A percentile compares a stretch with the other conserved stretches of the same genome.
Evolutionary conservation across 2,797 vertebrate genomes (phyloP).

Genomic region (Gymnocypris eckloni): DNA sequence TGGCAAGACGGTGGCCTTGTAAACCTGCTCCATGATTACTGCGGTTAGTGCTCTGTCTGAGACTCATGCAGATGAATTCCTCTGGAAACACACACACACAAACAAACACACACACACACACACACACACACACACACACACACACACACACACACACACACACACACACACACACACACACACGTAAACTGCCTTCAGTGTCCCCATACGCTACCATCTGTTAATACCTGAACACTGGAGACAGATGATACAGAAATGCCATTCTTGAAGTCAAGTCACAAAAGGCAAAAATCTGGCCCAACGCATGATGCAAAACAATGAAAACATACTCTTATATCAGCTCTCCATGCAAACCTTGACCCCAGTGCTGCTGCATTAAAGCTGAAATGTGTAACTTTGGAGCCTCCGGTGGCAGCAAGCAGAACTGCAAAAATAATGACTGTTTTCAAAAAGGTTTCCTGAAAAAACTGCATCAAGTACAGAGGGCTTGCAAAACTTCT

Average conservation of each 20-base stretch:
- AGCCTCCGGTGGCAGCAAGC: background rate
- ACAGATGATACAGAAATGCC: background rate
- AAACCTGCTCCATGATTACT: constrained; percentile 7
- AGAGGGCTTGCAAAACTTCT: background rate
- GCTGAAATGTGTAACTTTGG: background rate
- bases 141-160: too few relatives aligned
- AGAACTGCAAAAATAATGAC: background rate
- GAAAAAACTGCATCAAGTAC: background rate
- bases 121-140: background rate
- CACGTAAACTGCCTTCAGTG: background rate
- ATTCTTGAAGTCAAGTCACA: background rate
- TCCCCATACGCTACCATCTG: background rate
- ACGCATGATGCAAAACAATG: background rate
- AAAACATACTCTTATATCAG: background rate
- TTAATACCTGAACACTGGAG: background rate
- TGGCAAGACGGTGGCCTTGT: background rate
- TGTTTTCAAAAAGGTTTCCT: too few relatives aligned
- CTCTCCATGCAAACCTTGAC: background rate
- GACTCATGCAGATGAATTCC: background rate
- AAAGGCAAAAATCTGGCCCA: background rate
- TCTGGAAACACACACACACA: background rate
- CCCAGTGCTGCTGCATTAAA: background rate
- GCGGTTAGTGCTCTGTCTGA: background rate
- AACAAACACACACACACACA: too few relatives aligned
- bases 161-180: background rate